Evolutionary conservation across 2,888 invertebrate species (phyloP), one percentile per base, ranked within the genome.

Genomic region (Lottia gigantea): DNA sequence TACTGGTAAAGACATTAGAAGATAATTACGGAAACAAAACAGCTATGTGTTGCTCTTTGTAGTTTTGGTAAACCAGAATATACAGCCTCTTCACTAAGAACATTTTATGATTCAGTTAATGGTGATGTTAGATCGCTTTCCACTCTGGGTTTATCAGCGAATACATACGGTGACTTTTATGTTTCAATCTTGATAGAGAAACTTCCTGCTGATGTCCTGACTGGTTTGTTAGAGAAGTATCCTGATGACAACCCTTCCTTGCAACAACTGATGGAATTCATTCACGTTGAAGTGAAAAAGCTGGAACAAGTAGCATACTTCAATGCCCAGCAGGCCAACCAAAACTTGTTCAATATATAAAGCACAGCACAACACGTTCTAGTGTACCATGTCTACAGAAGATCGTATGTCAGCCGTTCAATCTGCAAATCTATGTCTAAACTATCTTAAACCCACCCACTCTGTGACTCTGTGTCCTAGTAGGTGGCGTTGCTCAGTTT

Each of bases 11-110:
- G 2, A 55, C 23, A 55, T 55, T 55, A 23, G 23, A n/a, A 55
- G 55, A 55, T 55, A n/a, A 55, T 55, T n/a, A 55, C n/a, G n/a
- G 55, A n/a, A 55, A 55, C 55, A n/a, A 23, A 55, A n/a, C 55
- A 19, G 55, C 55, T 2, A n/a, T 55, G 55, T 55, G n/a, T 55
- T 19, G 55, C 55, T 19, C 14, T 55, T 19, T n/a, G n/a, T n/a
- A 55, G 23, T 55, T 11, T 55, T 19, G 11, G 19, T 19, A 55
- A 55, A 23, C 55, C 19, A n/a, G 12, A 55, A 19, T 55, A 55
- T 55, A 55, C 55, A 55, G 6, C 55, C 6, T 19, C 55, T 8
- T n/a, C 55, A n/a, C 19, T 55, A 12, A 55, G n/a, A 55, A 55
- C 19, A 19, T 19, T 55, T 55, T 55, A 55, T 55, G 55, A 55